These are phyloP conservation scores for Ariolimax columbianus DNA, from an alignment of 2,888 invertebrate species.

Conservation along the genomic window DNA sequence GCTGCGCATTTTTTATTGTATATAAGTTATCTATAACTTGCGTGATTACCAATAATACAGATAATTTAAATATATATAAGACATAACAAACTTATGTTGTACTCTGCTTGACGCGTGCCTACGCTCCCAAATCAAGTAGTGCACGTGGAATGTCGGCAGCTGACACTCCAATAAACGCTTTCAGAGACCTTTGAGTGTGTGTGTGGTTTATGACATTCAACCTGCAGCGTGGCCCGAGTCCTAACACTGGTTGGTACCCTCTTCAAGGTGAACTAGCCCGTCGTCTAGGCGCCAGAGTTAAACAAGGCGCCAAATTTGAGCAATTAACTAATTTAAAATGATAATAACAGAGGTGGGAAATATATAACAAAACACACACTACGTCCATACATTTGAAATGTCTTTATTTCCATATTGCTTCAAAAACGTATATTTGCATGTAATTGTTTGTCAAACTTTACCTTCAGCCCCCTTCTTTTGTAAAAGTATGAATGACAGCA, in stretches of 20 bases:
- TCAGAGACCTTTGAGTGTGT: neutral
- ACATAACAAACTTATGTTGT: neutral
- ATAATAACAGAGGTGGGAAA: too few relatives aligned
- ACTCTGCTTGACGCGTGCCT: neutral
- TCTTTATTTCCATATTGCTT: too few relatives aligned
- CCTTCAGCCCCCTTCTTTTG: too few relatives aligned
- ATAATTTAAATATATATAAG: neutral
- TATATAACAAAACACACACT: neutral
- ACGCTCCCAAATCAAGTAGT: conserved; percentile 6
- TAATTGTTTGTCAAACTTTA: too few relatives aligned
- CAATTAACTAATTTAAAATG: too few relatives aligned
- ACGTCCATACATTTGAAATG: too few relatives aligned
- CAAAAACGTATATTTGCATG: too few relatives aligned
- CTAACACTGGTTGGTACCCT: neutral
- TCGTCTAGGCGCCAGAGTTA: conserved; percentile 1
- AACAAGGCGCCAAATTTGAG: conserved; percentile 11
- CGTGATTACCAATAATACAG: neutral
- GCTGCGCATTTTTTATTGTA: neutral
- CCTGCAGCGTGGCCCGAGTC: neutral
- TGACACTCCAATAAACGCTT: conserved; percentile 39
- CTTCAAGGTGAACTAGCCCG: neutral
- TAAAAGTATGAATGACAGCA: too few relatives aligned
- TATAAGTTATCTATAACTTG: neutral
- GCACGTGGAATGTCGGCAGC: conserved; percentile 43
- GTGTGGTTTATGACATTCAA: neutral